phyloP scores from a whole-genome alignment of 1,140 invertebrate genomes.

The Pseudomyrmex dendroicus region DNA sequence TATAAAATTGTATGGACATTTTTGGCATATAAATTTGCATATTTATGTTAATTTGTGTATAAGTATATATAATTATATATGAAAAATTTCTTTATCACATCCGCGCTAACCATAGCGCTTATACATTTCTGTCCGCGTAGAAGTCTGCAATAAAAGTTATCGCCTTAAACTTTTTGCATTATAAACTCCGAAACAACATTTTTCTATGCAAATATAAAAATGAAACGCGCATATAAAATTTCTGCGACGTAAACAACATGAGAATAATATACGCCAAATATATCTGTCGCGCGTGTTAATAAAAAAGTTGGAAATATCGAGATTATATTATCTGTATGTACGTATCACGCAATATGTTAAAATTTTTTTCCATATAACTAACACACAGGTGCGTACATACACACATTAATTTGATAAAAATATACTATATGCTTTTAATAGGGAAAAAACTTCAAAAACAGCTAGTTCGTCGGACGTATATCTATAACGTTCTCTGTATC shows the following conservation, averaged over 20 bases:
- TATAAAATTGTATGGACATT: too few species aligned
- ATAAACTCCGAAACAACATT: background rate
- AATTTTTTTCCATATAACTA: too few species aligned
- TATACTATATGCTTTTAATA: background rate
- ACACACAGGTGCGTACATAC: too few species aligned
- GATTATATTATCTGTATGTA: background rate
- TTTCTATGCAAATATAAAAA: background rate
- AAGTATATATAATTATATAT: too few species aligned
- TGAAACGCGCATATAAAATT: background rate
- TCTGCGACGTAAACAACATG: background rate
- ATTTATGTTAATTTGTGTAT: too few species aligned
- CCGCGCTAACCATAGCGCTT: conserved; percentile 3
- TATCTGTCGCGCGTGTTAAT: background rate
- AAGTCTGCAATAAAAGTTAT: conserved; percentile 36
- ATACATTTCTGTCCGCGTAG: background rate
- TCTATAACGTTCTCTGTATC: background rate
- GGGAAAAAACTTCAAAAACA: background rate
- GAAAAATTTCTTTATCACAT: conserved; percentile 5
- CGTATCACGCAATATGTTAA: background rate
- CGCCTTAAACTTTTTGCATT: conserved; percentile 4
- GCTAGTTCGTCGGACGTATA: background rate
- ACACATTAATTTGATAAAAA: too few species aligned
- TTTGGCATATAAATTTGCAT: too few species aligned
- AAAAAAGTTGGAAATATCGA: background rate
- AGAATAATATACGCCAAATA: background rate